These are phyloP conservation scores for Nomada ferruginata DNA, from an alignment of 2,888 invertebrate species.

Conservation along the genomic window DNA sequence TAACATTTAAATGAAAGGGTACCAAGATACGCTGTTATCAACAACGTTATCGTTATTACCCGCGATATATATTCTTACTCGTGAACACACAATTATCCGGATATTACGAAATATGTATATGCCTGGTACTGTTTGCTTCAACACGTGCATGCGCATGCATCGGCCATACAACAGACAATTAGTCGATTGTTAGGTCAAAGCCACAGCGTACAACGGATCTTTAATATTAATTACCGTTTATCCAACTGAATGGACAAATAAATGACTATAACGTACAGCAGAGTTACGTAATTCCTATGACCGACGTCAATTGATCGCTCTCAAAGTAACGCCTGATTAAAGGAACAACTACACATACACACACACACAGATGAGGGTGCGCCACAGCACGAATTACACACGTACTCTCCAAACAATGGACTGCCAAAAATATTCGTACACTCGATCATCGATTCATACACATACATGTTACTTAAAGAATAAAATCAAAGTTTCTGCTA, in stretches of 20 bases:
- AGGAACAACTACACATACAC: neutral
- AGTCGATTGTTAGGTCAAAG: constrained; percentile 33
- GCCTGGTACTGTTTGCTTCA: constrained; percentile 2
- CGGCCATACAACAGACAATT: constrained; percentile 49
- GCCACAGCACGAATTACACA: neutral
- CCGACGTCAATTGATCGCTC: constrained; percentile 21
- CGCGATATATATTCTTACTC: neutral
- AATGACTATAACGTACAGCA: constrained; percentile 9
- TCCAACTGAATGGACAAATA: constrained; percentile 8
- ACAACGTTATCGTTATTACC: no score
- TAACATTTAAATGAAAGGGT: no score
- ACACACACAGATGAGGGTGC: neutral
- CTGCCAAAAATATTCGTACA: neutral
- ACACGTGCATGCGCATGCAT: constrained; percentile 70
- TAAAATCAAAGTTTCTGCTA: no score
- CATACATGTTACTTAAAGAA: no score
- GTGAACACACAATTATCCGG: neutral
- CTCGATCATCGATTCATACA: no score
- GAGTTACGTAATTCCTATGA: constrained; percentile 1
- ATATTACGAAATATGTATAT: constrained; percentile 6
- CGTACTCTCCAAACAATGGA: neutral
- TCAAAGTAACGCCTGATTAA: constrained; percentile 4
- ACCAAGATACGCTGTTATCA: no score
- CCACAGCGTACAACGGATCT: constrained; percentile 23
- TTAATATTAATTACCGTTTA: constrained; percentile 25